These are phyloP conservation scores for Nephrotoma guestfalica DNA, from an alignment of 2,888 invertebrate species.

Conservation along the genomic window DNA sequence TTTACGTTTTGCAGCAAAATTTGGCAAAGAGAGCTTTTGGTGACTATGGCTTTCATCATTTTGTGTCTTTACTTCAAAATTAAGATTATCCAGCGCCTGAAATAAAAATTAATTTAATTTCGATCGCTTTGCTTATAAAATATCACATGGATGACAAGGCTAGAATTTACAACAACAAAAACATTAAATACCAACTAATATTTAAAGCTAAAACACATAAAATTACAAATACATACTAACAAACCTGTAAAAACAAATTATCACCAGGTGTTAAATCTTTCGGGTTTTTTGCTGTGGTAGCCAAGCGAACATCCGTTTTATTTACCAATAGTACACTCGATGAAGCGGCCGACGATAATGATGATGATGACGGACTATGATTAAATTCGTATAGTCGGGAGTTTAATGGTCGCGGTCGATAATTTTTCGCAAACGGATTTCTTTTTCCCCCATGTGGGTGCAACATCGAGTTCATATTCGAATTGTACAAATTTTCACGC, in stretches of 20 bases:
- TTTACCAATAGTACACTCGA: not conserved
- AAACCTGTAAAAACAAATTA: slow-evolving; percentile 1
- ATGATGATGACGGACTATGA: not conserved
- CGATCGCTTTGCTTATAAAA: not conserved
- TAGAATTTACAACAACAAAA: not conserved
- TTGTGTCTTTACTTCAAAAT: not conserved
- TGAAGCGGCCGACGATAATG: not conserved
- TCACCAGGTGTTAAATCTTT: not conserved
- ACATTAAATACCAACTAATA: not conserved
- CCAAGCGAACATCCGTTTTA: not conserved
- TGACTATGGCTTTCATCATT: not conserved
- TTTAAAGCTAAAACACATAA: not conserved
- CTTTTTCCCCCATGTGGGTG: not conserved
- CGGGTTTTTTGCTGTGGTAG: not conserved
- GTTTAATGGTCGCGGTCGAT: not conserved
- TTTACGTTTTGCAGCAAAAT: not conserved
- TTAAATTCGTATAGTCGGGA: not conserved
- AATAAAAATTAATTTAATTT: not conserved
- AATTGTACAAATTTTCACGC: not conserved
- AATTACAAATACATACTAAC: not conserved
- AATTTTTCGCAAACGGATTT: not conserved
- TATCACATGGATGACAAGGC: not conserved
- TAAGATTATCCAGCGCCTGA: not conserved
- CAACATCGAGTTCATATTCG: not conserved
- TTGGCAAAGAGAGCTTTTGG: not conserved